phyloP scores from a whole-genome alignment of 2,888 invertebrate species.

The Yponomeuta evonymella region DNA sequence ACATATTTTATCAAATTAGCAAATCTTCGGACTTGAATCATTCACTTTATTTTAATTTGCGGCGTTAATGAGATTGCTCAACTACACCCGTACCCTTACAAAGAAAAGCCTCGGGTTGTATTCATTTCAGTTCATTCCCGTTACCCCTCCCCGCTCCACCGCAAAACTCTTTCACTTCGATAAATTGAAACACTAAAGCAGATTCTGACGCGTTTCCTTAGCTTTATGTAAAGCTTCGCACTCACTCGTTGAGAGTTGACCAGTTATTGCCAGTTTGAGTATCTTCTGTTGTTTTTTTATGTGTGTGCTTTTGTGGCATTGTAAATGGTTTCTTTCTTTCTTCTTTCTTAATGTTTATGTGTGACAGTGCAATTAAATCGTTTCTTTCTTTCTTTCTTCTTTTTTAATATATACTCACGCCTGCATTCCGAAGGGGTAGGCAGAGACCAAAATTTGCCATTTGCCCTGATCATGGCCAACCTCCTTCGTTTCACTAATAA shows the following conservation, averaged over 20 bases:
- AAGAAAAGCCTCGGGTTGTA: not conserved
- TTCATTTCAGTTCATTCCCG: not conserved
- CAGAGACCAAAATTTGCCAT: too few species aligned
- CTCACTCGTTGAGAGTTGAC: not conserved
- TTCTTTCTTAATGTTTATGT: too few species aligned
- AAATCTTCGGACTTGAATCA: not conserved
- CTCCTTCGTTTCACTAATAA: too few species aligned
- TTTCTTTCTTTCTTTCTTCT: too few species aligned
- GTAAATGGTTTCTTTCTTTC: too few species aligned
- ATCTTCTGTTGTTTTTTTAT: too few species aligned
- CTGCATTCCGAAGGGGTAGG: too few species aligned
- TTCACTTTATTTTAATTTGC: not conserved
- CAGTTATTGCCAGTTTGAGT: too few species aligned
- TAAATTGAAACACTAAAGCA: constrained; percentile 6
- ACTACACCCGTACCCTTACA: not conserved
- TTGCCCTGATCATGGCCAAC: too few species aligned
- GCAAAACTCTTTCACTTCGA: constrained; percentile 11
- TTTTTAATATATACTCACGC: too few species aligned
- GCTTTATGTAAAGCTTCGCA: not conserved
- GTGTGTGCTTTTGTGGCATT: too few species aligned
- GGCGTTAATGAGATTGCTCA: not conserved
- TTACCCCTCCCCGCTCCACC: not conserved
- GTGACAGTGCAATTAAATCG: too few species aligned
- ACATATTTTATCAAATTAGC: not conserved
- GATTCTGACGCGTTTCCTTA: not conserved